Evolutionary conservation across 2,888 invertebrate species (phyloP).

Genomic region (Hypomecis atomaria): DNA sequence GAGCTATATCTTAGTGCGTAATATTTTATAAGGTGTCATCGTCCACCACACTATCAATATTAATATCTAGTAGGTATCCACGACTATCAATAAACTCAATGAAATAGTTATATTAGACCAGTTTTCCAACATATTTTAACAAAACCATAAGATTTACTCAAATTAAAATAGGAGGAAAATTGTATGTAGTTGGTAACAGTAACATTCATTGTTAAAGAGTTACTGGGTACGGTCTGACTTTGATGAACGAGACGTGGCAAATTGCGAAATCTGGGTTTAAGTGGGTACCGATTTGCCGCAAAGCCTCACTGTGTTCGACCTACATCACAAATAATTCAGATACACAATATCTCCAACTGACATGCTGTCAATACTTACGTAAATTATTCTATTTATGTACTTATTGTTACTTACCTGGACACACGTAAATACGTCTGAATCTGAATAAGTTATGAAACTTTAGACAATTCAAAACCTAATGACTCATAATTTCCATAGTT

Average conservation of each 20-base stretch:
- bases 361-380: neutral
- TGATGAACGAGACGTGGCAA: conserved; percentile 17
- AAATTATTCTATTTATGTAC: neutral
- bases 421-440: no score
- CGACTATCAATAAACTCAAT: no score
- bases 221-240: conserved; percentile 19
- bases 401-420: no score
- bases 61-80: no score
- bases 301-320: neutral
- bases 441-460: no score
- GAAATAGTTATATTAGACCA: no score
- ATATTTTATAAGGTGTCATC: conserved; percentile 12
- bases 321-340: conserved; percentile 2
- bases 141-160: no score
- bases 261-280: conserved; percentile 12
- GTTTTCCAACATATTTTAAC: no score
- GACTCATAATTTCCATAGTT: no score
- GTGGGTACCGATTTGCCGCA: neutral
- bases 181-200: neutral
- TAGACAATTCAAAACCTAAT: no score
- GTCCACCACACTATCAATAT: neutral
- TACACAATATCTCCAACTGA: neutral
- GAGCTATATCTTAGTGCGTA: conserved; percentile 17
- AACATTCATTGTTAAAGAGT: conserved; percentile 8
- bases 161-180: conserved; percentile 1